These are phyloP conservation scores for Tachysurus vachellii DNA, from an alignment of 2,113 vertebrate species.

Conservation along the genomic window DNA sequence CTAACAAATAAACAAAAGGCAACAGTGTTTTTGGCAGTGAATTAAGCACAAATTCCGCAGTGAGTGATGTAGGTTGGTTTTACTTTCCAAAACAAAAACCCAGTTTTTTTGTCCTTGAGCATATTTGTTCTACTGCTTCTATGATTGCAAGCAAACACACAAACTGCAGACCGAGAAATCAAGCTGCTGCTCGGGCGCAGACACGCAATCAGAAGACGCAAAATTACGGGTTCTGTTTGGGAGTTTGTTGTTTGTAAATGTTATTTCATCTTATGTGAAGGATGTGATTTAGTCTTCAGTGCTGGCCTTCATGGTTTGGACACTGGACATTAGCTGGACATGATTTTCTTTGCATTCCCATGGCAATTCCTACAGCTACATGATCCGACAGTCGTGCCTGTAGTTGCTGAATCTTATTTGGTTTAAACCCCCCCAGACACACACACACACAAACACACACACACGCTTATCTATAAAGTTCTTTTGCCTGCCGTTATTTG, in stretches of 20 bases:
- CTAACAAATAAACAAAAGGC: slow-evolving; percentile 5
- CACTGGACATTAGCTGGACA: neutral
- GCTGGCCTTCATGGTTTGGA: neutral
- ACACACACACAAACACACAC: neutral
- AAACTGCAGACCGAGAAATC: too few relatives aligned
- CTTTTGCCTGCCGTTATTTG: neutral
- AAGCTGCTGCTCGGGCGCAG: neutral
- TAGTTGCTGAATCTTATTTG: neutral
- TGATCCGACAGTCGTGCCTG: neutral
- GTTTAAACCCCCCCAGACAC: neutral
- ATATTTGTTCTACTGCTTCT: neutral
- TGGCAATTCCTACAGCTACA: neutral
- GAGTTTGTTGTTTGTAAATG: neutral
- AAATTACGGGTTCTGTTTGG: neutral
- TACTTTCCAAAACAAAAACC: slow-evolving; percentile 3
- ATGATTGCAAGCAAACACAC: neutral
- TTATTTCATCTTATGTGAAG: neutral
- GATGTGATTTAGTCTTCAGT: neutral
- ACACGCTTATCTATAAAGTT: neutral
- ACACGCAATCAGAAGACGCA: too few relatives aligned
- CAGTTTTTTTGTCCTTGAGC: neutral
- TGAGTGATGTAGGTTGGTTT: neutral
- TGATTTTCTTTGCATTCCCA: neutral
- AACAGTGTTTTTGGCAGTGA: neutral
- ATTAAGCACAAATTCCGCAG: neutral